Base-by-base conservation (phyloP, 2,797 vertebrate species). In the Chaunax sp. region DNA sequence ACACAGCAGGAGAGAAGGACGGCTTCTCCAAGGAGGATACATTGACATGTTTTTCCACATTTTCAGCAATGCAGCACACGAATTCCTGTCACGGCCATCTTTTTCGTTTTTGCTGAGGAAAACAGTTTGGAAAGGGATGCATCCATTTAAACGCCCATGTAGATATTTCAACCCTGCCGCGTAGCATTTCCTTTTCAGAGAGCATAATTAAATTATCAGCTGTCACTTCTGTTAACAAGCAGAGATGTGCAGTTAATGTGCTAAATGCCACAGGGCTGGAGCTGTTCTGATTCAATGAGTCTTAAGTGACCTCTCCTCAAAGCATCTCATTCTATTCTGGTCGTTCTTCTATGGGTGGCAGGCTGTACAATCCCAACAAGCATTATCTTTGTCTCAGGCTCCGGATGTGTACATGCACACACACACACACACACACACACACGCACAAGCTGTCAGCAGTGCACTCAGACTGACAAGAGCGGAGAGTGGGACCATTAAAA, bases 181-280 rank as follows among this genome's bases (percentile, higher is more conserved):
- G 69, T 47, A 65, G 66, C 45, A 69, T 86, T 86, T 81, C 46
- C 52, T 74, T 80, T 67, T 64, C 64, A 1, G 3, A 55, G 33
- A 71, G 72, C 54, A 37, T 84, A 84, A 87, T 89, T 77, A 53
- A 81, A 86, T 85, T 64, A 87, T 83, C 77, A 81, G 71, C 70
- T 81, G 88, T 83, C 87, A 67, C 49, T 77, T 83, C 66, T 37
- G 35, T 64, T 86, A 81, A 82, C 72, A 50, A 20, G 72, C 45
- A 3, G 70, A 77, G 77, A 87, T 76, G 80, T 15, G 13, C 60
- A 67, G 77, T 74, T 84, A 83, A 89, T 83, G 82, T 80, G 86
- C 75, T 72, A 82, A 86, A 79, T 38, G 79, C 80, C 81, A 81
- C 64, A 56, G 77, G 87, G 73, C 64, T 58, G 53, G 63, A 77